These are phyloP conservation scores for Myocastor coypus DNA, from an alignment of 2,113 vertebrate species.

Conservation along the genomic window DNA sequence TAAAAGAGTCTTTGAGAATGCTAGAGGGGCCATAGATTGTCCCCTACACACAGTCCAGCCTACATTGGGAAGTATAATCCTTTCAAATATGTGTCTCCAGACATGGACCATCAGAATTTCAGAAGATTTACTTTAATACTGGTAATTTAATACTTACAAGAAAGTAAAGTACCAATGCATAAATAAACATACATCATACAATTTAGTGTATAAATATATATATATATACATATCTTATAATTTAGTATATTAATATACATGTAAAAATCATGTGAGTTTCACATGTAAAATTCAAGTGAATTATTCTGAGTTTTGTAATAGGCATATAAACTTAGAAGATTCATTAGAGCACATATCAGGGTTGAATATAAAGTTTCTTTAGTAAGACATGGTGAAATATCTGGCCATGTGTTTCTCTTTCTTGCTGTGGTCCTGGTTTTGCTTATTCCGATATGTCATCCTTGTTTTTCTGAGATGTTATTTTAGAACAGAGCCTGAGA, in stretches of 20 bases:
- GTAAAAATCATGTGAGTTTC: background rate
- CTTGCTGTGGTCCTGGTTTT: background rate
- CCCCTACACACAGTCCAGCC: too few relatives aligned
- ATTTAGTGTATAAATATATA: too few relatives aligned
- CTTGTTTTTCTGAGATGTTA: background rate
- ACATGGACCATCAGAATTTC: background rate
- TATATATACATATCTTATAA: background rate
- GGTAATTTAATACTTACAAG: background rate
- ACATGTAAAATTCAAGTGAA: conserved; percentile 1
- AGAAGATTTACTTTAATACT: background rate
- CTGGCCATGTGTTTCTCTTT: background rate
- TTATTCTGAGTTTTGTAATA: background rate
- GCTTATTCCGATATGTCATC: background rate
- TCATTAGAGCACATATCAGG: background rate
- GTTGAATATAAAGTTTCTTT: background rate
- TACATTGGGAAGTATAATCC: background rate
- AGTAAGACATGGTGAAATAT: background rate
- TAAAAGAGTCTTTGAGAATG: background rate
- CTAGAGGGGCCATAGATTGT: background rate
- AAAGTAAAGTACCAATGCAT: background rate
- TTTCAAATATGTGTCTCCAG: background rate
- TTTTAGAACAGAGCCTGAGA: background rate
- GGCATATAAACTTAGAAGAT: background rate
- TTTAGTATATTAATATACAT: background rate
- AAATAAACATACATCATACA: background rate